Evolutionary conservation across 2,888 invertebrate species (phyloP).

Genomic region (Sesamia inferens): DNA sequence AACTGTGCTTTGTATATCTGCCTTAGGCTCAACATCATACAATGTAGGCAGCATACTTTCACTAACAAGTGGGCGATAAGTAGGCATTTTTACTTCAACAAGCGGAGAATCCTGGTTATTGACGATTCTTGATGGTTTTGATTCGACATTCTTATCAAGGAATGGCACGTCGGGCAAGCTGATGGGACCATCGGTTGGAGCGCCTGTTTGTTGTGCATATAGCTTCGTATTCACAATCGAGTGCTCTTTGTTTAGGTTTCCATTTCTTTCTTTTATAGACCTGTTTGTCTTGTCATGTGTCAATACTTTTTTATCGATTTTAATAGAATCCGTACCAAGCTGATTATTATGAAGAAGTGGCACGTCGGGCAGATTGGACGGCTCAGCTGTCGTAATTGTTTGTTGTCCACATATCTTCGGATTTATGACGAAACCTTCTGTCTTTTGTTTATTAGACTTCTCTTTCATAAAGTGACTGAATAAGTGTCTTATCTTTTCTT

Average conservation of each 20-base stretch:
- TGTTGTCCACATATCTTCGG: background rate
- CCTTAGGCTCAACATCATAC: background rate
- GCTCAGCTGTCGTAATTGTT: background rate
- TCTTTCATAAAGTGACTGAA: slow-evolving; percentile 12
- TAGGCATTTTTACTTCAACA: background rate
- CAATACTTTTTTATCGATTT: background rate
- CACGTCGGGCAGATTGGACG: background rate
- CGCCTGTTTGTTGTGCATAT: background rate
- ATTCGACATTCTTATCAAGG: background rate
- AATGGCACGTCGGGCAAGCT: slow-evolving; percentile 4
- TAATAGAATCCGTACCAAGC: background rate
- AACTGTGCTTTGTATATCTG: background rate
- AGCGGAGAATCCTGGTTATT: background rate
- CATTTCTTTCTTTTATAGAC: slow-evolving; percentile 16
- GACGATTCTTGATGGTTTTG: background rate
- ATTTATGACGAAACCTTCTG: background rate
- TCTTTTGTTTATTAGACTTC: slow-evolving; percentile 1
- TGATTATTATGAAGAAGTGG: background rate
- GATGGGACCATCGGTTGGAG: background rate
- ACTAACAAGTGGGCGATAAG: background rate
- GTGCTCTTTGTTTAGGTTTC: background rate
- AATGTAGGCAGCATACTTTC: background rate
- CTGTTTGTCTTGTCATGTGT: background rate
- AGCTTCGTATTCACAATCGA: background rate
- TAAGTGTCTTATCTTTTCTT: background rate